These are phyloP conservation scores for Rhabdophis nuchalis DNA, from an alignment of 2,797 vertebrate genomes.

Conservation along the genomic window DNA sequence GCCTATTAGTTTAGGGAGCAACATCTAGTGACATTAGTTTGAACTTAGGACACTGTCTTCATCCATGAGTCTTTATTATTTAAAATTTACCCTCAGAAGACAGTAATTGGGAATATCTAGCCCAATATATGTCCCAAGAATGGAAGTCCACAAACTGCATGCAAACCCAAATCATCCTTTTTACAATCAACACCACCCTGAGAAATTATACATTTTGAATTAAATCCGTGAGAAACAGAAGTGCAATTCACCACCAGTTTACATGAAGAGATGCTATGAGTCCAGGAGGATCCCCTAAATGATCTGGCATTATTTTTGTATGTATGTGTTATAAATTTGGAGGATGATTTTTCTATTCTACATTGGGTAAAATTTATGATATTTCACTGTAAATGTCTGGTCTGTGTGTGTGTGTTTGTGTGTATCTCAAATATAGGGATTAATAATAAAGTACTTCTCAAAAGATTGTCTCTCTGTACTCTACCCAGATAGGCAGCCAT, in stretches of 20 bases:
- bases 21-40: background rate
- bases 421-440: background rate
- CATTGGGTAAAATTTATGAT: background rate
- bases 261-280: background rate
- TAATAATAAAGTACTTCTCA: background rate
- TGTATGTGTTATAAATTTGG: background rate
- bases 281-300: background rate
- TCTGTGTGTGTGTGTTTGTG: no score
- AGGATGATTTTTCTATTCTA: background rate
- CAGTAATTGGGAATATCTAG: background rate
- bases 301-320: background rate
- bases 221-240: background rate
- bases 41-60: background rate
- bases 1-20: background rate
- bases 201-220: background rate
- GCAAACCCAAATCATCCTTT: background rate
- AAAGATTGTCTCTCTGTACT: background rate
- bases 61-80: background rate
- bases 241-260: background rate
- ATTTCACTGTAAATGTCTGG: background rate
- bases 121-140: background rate
- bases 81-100: background rate
- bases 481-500: background rate
- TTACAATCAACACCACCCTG: background rate
- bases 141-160: background rate